Percentiles rank a stretch among this genome's conserved stretches.
Evolutionary conservation across 2,888 invertebrate genomes (phyloP).

Genomic region (Parochlus steinenii): DNA sequence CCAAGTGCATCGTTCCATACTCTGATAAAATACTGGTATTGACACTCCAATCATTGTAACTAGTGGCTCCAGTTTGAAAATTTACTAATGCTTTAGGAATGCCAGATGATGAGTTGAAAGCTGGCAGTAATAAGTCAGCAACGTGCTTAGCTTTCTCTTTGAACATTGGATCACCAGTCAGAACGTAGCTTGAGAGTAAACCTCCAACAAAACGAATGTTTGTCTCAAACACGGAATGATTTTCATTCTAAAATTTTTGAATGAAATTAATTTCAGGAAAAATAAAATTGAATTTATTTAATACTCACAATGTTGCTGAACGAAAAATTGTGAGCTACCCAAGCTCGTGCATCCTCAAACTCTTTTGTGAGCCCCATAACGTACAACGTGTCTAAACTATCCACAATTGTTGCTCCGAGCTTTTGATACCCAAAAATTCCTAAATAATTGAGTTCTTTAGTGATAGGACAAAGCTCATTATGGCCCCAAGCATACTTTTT

Average conservation of each 20-base stretch:
- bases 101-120: slow-evolving; percentile 93
- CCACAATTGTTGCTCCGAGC: slow-evolving; percentile 63
- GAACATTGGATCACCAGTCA: slow-evolving; percentile 92
- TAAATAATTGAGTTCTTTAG: slow-evolving; percentile 53
- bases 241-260: slow-evolving; percentile 63
- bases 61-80: slow-evolving; percentile 71
- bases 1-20: slow-evolving; percentile 90
- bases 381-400: slow-evolving; percentile 67
- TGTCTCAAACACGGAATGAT: slow-evolving; percentile 95
- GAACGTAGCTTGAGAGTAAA: slow-evolving; percentile 76
- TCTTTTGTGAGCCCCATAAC: slow-evolving; percentile 92
- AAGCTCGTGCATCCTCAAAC: slow-evolving; percentile 83
- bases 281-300: too few species aligned
- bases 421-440: slow-evolving; percentile 50
- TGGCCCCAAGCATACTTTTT: slow-evolving; percentile 68
- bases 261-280: too few species aligned
- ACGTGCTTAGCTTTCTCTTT: slow-evolving; percentile 81
- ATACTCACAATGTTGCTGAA: slow-evolving; percentile 48
- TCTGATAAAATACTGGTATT: slow-evolving; percentile 92
- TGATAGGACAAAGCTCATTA: slow-evolving; percentile 61
- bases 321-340: slow-evolving; percentile 75
- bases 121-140: slow-evolving; percentile 85
- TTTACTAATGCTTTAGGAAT: slow-evolving; percentile 92
- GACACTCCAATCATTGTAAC: slow-evolving; percentile 93
- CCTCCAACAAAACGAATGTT: slow-evolving; percentile 97